Evolutionary conservation across 1,140 invertebrate species (phyloP), one percentile per base, ranked within the genome.

Genomic region (Stenopsyche tienmushanensis): DNA sequence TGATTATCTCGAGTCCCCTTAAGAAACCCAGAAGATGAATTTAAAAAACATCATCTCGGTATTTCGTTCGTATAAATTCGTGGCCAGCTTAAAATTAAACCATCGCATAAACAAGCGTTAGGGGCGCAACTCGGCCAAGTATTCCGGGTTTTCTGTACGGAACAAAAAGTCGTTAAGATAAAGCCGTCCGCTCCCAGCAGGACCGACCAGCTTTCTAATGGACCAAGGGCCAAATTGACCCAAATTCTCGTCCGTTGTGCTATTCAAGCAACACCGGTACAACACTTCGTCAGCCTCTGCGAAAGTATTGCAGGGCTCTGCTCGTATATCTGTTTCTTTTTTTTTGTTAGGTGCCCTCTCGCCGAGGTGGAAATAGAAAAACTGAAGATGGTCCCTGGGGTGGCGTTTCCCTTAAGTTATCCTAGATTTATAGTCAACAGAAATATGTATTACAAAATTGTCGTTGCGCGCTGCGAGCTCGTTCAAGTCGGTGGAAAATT

Each of bases 101-200:
- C 57, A 21, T 60, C 57, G 42, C 57, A 60, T 60, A 60, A 60
- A 60, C 57, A 60, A 60, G 57, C 57, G 20, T 60, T 60, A 60
- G 23, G 29, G 57, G 42, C 54, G 34, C 26, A 25, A 39, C 26
- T 55, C 52, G 13, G 29, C 42, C 53, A 58, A 45, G 39, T 47
- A 20, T 47, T 47, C 18, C 52, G 8, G 42, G 57, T 21, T 60
- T 9, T 18, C 18, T 34, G 18, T 34, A 9, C 3, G 42, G 26
- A 60, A 60, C 57, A 60, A 60, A 60, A 60, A 60, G 57, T 47
- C 57, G 57, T 60, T 60, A 60, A 60, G 57, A 60, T 60, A 60
- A 60, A 60, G 42, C 42, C 34, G 26, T 17, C 53, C 18, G n/a
- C n/a, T 18, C 9, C 9, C 9, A 9, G 9, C 9, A 53, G 53